Percentiles rank a stretch among this genome's conserved stretches.
Evolutionary conservation across 2,797 vertebrate species (phyloP).

Genomic region (Sebastiscus tertius): DNA sequence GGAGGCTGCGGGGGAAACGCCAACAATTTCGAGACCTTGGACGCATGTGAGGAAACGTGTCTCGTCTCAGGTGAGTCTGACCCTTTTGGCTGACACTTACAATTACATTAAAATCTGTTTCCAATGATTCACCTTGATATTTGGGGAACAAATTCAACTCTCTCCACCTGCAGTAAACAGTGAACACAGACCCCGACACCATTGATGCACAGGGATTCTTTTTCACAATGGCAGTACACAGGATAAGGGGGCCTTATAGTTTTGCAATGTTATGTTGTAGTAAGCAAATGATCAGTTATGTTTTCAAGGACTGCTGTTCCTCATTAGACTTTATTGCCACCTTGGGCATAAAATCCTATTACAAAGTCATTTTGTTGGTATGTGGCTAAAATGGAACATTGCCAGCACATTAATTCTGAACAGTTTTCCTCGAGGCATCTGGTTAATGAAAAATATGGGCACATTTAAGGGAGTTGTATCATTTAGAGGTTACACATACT

Average conservation of each 20-base stretch:
- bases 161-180: neutral
- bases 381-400: constrained; percentile 30
- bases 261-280: constrained; percentile 16
- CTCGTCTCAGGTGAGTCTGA: constrained; percentile 81
- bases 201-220: neutral
- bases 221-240: neutral
- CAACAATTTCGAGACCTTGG: constrained; percentile 88
- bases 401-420: constrained; percentile 53
- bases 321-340: constrained; percentile 55
- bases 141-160: neutral
- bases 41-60: constrained; percentile 86
- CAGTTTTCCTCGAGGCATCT: constrained; percentile 42
- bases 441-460: constrained; percentile 37
- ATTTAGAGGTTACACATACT: constrained; percentile 18
- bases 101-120: neutral
- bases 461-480: constrained; percentile 8
- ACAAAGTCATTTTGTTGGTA: constrained; percentile 49
- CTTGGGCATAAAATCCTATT: constrained; percentile 59
- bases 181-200: neutral
- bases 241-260: neutral
- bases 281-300: constrained; percentile 34
- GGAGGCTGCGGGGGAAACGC: constrained; percentile 91
- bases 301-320: constrained; percentile 38
- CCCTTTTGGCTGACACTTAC: neutral
- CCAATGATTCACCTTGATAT: neutral